Conservation (phyloP, 2,797 vertebrate genomes). For the Rhabdophis nuchalis region DNA sequence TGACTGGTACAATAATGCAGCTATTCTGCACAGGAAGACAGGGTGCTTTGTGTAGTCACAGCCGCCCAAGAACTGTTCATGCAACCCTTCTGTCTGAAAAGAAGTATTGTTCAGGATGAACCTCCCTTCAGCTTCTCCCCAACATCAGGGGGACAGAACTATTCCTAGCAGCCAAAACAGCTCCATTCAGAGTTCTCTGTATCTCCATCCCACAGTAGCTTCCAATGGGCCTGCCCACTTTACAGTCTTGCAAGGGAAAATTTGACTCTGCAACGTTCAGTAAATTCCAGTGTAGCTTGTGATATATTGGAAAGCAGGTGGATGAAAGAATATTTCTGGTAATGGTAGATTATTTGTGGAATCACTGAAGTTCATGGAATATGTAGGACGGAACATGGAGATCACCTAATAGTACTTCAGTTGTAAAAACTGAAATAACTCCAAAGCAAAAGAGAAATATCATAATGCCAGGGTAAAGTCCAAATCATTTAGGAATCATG, state of each 20-base stretch:
- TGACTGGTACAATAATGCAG: slow-evolving; percentile 52
- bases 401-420: background rate
- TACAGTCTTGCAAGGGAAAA: background rate
- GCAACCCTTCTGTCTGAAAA: slow-evolving; percentile 28
- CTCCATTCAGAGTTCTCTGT: slow-evolving; percentile 8
- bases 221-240: background rate
- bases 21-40: slow-evolving; percentile 61
- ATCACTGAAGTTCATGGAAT: background rate
- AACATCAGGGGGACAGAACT: slow-evolving; percentile 22
- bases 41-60: slow-evolving; percentile 52
- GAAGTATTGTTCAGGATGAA: slow-evolving; percentile 27
- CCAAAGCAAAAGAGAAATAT: background rate
- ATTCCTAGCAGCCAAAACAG: slow-evolving; percentile 7
- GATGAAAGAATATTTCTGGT: background rate
- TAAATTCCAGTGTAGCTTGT: background rate
- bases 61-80: slow-evolving; percentile 29
- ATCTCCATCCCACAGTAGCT: background rate
- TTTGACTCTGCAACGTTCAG: background rate
- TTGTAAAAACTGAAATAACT: background rate
- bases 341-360: background rate
- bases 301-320: background rate
- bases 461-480: background rate
- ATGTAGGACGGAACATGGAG: background rate
- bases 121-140: slow-evolving; percentile 23
- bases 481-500: too few relatives aligned